Percentiles rank a stretch among this genome's conserved stretches.
Conservation (phyloP, 2,797 vertebrate genomes). For the Euthynnus affinis region DNA sequence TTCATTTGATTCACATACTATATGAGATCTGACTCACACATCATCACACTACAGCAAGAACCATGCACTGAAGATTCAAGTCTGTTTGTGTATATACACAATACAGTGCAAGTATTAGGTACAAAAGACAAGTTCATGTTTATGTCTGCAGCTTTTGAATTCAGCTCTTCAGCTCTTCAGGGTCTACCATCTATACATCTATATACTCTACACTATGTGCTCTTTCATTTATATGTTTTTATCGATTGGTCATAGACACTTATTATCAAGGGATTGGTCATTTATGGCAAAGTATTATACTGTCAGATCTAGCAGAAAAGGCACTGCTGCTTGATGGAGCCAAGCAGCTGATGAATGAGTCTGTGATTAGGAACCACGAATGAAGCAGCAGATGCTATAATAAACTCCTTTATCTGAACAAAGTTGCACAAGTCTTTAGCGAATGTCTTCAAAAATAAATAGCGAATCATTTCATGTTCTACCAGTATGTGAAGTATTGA, state of each 20-base stretch:
- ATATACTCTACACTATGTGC: background rate
- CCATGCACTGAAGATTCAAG: background rate
- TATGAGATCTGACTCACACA: background rate
- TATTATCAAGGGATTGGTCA: background rate
- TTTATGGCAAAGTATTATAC: background rate
- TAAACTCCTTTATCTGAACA: background rate
- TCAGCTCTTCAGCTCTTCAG: background rate
- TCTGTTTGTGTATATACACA: background rate
- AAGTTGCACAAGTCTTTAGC: background rate
- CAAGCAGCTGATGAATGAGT: background rate
- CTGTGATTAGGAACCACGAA: background rate
- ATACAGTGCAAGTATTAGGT: too few species aligned
- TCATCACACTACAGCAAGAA: background rate
- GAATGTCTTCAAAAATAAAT: background rate
- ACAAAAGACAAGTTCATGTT: background rate
- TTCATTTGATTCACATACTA: background rate
- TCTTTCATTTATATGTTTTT: background rate
- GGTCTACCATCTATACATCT: background rate
- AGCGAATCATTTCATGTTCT: background rate
- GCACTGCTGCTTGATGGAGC: too few species aligned
- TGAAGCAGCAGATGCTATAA: background rate
- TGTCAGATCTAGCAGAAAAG: background rate
- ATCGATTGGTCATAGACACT: background rate
- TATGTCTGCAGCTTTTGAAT: background rate
- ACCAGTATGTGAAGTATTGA: background rate